Percentiles rank a stretch among this genome's conserved stretches.
Evolutionary conservation across 2,888 invertebrate species (phyloP).

Genomic region (Keiferia lycopersicella): DNA sequence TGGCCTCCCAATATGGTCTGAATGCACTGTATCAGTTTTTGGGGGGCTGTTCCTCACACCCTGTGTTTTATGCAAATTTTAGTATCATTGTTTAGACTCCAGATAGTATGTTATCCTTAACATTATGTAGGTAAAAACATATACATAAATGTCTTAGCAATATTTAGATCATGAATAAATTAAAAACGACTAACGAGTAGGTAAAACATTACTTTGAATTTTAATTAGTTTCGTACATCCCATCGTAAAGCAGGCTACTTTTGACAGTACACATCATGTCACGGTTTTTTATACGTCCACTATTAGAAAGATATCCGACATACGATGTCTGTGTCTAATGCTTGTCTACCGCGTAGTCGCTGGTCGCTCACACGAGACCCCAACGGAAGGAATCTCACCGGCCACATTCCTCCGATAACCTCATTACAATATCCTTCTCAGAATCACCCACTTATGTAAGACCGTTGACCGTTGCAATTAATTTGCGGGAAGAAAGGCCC

Average conservation of each 20-base stretch:
- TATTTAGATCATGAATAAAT: constrained; percentile 1
- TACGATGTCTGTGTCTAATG: constrained; percentile 42
- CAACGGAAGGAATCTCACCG: constrained; percentile 29
- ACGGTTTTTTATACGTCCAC: constrained; percentile 15
- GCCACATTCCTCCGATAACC: constrained; percentile 41
- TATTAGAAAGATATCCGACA: constrained; percentile 17
- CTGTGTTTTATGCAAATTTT: too few species aligned
- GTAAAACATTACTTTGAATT: constrained; percentile 10
- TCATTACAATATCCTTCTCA: constrained; percentile 25
- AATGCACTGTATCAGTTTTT: too few species aligned
- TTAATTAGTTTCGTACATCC: constrained; percentile 21
- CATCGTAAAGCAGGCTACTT: constrained; percentile 15
- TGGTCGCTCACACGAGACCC: constrained; percentile 39
- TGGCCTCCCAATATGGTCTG: too few species aligned
- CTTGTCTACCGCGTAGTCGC: constrained; percentile 49
- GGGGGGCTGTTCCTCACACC: too few species aligned
- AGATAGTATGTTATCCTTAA: background rate
- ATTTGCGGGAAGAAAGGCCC: constrained; percentile 53
- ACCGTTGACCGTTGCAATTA: constrained; percentile 37
- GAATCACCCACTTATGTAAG: constrained; percentile 23
- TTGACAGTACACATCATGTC: constrained; percentile 27
- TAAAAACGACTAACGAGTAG: background rate
- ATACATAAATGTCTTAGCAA: background rate
- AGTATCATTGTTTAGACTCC: background rate
- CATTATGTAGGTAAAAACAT: too few species aligned